Percentiles rank a stretch among this genome's conserved stretches.
These are phyloP conservation scores for Drosophila repletoides DNA, from an alignment of 1,140 invertebrate species.

Conservation along the genomic window DNA sequence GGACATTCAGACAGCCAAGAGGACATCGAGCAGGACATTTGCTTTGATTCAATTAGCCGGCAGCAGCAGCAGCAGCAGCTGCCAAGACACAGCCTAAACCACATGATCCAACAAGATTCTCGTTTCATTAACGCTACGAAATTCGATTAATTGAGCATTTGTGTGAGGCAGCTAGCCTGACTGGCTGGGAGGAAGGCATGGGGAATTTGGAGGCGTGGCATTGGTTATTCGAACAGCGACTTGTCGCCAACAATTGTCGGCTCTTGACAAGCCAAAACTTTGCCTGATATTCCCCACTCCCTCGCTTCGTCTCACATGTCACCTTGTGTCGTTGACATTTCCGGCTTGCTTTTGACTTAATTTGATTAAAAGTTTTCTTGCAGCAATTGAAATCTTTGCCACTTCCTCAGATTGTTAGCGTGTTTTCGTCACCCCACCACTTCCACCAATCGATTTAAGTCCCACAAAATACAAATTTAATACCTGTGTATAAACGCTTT, in stretches of 20 bases:
- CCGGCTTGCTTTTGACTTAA: constrained; percentile 70
- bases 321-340: constrained; percentile 69
- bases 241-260: constrained; percentile 64
- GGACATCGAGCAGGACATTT: constrained; percentile 42
- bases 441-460: constrained; percentile 49
- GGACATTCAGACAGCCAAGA: constrained; percentile 9
- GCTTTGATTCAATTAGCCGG: constrained; percentile 75
- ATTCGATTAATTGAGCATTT: constrained; percentile 80
- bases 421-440: not conserved
- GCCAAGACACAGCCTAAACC: constrained; percentile 46
- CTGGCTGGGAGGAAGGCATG: not conserved
- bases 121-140: constrained; percentile 66
- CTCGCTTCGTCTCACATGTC: constrained; percentile 48
- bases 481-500: constrained; percentile 12
- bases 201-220: constrained; percentile 13
- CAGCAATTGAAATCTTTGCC: constrained; percentile 43
- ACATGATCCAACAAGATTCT: constrained; percentile 60
- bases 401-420: constrained; percentile 19
- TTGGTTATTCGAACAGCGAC: constrained; percentile 38
- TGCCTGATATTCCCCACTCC: not conserved
- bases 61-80: constrained; percentile 14
- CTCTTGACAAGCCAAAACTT: constrained; percentile 63
- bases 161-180: constrained; percentile 17
- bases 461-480: constrained; percentile 42
- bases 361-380: constrained; percentile 76